These are phyloP conservation scores for Pogonomyrmex californicus DNA, from an alignment of 1,140 invertebrate species.

Conservation along the genomic window DNA sequence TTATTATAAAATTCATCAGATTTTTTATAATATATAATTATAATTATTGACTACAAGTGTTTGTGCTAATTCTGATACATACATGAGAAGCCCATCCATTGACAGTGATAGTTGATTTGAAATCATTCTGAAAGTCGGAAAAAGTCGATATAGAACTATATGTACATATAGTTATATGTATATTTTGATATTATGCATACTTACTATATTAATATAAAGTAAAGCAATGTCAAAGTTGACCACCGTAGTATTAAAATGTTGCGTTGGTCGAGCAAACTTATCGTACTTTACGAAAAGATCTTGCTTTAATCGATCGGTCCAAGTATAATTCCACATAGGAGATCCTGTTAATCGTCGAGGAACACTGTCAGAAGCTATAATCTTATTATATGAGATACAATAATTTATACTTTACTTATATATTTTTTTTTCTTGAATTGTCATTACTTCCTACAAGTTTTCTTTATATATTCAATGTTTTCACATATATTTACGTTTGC, in stretches of 20 bases:
- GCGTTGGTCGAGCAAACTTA: conserved; percentile 88
- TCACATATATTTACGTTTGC: no score
- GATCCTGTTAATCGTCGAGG: conserved; percentile 54
- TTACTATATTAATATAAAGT: conserved; percentile 87
- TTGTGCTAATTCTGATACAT: conserved; percentile 66
- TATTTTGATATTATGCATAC: conserved; percentile 57
- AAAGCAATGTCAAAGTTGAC: conserved; percentile 87
- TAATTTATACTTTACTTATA: background rate
- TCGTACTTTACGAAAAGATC: conserved; percentile 89
- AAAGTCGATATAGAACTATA: background rate
- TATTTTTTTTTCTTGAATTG: no score
- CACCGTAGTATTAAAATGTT: conserved; percentile 86
- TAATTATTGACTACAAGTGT: conserved; percentile 9
- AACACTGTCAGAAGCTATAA: conserved; percentile 41
- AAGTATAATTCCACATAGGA: conserved; percentile 87
- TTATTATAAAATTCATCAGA: no score
- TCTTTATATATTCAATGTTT: no score
- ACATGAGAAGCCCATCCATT: conserved; percentile 88
- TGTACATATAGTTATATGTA: background rate
- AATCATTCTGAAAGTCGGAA: conserved; percentile 85
- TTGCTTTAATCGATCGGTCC: conserved; percentile 87
- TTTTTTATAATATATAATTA: background rate
- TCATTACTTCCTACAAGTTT: no score
- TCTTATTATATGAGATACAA: conserved; percentile 22
- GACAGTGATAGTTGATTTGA: conserved; percentile 87